Conservation (phyloP, 1,140 invertebrate species). For the Megalonaias nervosa region DNA sequence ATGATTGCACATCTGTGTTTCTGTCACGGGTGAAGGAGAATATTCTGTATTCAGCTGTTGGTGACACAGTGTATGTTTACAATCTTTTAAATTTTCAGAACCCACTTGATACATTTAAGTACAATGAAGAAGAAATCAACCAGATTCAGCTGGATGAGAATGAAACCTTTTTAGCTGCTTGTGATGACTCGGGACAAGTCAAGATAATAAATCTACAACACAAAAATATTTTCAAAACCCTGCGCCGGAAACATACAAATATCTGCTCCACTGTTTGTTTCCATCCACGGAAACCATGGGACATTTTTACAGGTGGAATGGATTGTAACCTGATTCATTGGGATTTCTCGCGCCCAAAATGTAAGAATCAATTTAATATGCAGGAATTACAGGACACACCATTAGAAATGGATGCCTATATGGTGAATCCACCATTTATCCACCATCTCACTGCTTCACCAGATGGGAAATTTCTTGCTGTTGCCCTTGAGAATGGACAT, state of each 20-base stretch:
- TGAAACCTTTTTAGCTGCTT: conserved; percentile 61
- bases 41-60: conserved; percentile 59
- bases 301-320: conserved; percentile 60
- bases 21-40: conserved; percentile 53
- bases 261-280: conserved; percentile 66
- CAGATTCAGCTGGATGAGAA: conserved; percentile 61
- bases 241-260: conserved; percentile 65
- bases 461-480: conserved; percentile 55
- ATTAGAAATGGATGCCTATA: conserved; percentile 48
- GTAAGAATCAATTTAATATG: conserved; percentile 64
- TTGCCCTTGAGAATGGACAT: conserved; percentile 64
- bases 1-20: conserved; percentile 57
- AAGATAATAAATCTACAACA: conserved; percentile 60
- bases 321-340: conserved; percentile 66
- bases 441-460: conserved; percentile 55
- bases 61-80: conserved; percentile 49
- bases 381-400: conserved; percentile 58
- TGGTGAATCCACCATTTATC: conserved; percentile 66
- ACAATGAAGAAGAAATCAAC: conserved; percentile 65
- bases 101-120: conserved; percentile 47
- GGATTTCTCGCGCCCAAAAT: conserved; percentile 63
- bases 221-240: conserved; percentile 61
- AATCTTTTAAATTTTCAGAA: conserved; percentile 42
- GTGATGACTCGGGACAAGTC: conserved; percentile 65
- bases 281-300: conserved; percentile 55